Base-by-base conservation (phyloP, 2,888 invertebrate species). In the Agrochola lota region DNA sequence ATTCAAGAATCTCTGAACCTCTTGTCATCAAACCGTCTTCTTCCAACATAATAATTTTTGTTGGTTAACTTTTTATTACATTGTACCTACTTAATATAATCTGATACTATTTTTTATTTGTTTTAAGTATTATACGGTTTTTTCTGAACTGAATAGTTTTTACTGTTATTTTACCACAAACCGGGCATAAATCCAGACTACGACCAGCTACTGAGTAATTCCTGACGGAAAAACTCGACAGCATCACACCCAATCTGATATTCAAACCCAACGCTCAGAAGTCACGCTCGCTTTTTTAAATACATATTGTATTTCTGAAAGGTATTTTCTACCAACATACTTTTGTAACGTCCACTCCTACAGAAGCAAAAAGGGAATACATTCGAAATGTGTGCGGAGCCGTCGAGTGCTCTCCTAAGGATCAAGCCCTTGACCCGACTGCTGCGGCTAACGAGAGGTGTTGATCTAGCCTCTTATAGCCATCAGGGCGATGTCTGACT, bases 361-460 rank as follows among this genome's bases (percentile, higher is more conserved):
- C 7, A 52, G 66, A 71, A 83, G 67, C 71, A 55, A 68, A 83
- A 69, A 40, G 23, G 17, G 8, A 43, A 77, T 52, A 43, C 40
- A 12, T 59, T 26, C 1, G 8, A 49, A 57, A 57, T 71, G 66
- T 66, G 9, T 55, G 55, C 35, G 20, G 20, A 78, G 35, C 57
- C 43, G 6, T 63, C 62, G 2, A 83, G 78, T 15, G 67, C 43
- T 67, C 84, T 80, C 23, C 6, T 2, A 52, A 68, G 60, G 74
- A 71, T 77, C 77, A 70, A 75, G n/a, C 64, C 52, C 77, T 83
- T 85, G 83, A 85, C 77, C 83, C 43, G 23, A 63, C 71, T 43
- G 71, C 78, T 71, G 15, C 66, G n/a, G 26, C 74, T 86, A 83
- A 86, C 73, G 75, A 83, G 73, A 74, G 71, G 57, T 82, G 83